Percentiles rank a stretch among this genome's conserved stretches.
Conservation (phyloP, 2,113 vertebrate genomes). For the Melierax canorus region DNA sequence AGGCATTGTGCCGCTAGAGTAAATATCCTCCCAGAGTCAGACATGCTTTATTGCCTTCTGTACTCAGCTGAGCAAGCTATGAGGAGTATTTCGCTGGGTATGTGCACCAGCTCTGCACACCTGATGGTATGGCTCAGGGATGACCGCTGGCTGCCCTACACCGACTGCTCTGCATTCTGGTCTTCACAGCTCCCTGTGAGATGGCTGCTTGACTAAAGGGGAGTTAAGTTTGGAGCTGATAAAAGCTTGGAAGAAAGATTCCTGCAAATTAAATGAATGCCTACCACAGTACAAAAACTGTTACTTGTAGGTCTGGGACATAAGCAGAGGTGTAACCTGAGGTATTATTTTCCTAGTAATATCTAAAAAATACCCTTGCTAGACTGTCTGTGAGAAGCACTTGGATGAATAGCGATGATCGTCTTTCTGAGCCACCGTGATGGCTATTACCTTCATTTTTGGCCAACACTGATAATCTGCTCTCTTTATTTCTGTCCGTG, state of each 20-base stretch:
- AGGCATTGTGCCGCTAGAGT: neutral
- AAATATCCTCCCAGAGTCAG: neutral
- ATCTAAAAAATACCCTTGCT: neutral
- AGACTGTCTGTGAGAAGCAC: neutral
- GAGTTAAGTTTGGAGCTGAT: neutral
- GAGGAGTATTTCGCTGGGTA: neutral
- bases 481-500: neutral
- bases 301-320: neutral
- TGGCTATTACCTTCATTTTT: neutral
- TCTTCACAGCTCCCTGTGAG: neutral
- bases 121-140: neutral
- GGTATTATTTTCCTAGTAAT: neutral
- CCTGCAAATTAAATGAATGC: neutral
- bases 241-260: neutral
- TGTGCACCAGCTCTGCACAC: neutral
- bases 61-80: neutral
- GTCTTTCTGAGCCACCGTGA: neutral
- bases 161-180: neutral
- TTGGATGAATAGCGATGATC: neutral
- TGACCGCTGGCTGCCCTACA: neutral
- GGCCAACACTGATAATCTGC: neutral
- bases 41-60: neutral
- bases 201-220: neutral
- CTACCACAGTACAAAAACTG: neutral
- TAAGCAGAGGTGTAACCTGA: neutral